phyloP scores from a whole-genome alignment of 2,113 vertebrate genomes.

The Cathartes aura region DNA sequence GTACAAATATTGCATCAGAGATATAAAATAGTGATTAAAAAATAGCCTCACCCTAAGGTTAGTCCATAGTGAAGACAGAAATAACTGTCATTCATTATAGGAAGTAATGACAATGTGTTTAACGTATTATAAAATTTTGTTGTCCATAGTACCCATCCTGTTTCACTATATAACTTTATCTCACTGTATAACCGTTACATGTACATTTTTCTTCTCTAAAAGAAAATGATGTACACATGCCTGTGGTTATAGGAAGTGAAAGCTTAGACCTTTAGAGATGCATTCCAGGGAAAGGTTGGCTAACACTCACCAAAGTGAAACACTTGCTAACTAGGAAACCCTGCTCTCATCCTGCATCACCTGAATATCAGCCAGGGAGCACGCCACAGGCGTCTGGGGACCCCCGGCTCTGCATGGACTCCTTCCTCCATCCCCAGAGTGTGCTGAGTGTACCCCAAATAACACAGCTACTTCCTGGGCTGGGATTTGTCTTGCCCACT shows the following conservation, averaged over 20 bases:
- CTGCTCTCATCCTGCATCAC: background rate
- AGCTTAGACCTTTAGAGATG: background rate
- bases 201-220: background rate
- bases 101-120: background rate
- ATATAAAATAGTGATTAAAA: background rate
- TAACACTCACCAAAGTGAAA: background rate
- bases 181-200: background rate
- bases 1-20: background rate
- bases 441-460: background rate
- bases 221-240: background rate
- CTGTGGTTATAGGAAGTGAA: background rate
- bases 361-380: background rate
- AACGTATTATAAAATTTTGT: background rate
- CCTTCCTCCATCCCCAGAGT: background rate
- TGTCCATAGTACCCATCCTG: background rate
- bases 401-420: accelerated
- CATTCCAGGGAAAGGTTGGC: background rate
- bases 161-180: background rate
- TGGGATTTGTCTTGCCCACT: background rate
- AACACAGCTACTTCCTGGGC: background rate
- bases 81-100: background rate
- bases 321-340: background rate
- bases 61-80: background rate
- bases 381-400: background rate
- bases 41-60: background rate